Evolutionary conservation across 2,888 invertebrate species (phyloP), one percentile per base, ranked within the genome.

Genomic region (Boloria selene): DNA sequence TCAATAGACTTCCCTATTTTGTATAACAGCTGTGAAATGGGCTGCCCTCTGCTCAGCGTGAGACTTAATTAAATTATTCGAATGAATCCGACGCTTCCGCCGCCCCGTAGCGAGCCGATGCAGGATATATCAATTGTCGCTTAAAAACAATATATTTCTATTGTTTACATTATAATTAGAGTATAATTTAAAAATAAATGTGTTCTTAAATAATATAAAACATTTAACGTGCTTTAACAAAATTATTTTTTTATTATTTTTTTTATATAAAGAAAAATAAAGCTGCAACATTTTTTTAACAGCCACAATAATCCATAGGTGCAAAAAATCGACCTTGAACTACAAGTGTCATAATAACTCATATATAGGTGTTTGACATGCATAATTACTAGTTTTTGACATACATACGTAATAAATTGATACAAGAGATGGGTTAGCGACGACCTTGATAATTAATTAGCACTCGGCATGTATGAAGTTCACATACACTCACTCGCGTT

Each of bases 41-140:
- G 80, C 82, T 86, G 88, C 83, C 84, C 86, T 86, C 82, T 81
- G 85, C 80, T 82, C 83, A 78, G 79, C 80, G 77, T 80, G 81
- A 80, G 84, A 85, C 86, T 87, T 90, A 90, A 91, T 91, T 90
- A 87, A 90, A 91, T 91, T 90, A 91, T 90, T 87, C 81, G 88
- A 90, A 86, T 87, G 89, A 88, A 83, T 83, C 84, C 90, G 85
- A 83, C 85, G 87, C 86, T 90, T 90, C 91, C 91, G 90, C 79
- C 82, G 84, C 77, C 77, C 76, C 77, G 75, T 75, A 77, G 75
- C 73, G 77, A 77, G 76, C 76, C 79, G 74, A 76, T 80, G 81
- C 89, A 90, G 91, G 91, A 91, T 87, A 88, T 82, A 81, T 79
- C 90, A 91, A 91, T 91, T 90, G 87, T 77, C 79, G 84, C 83